phyloP scores from a whole-genome alignment of 1,140 invertebrate genomes.

The Bactericera cockerelli region DNA sequence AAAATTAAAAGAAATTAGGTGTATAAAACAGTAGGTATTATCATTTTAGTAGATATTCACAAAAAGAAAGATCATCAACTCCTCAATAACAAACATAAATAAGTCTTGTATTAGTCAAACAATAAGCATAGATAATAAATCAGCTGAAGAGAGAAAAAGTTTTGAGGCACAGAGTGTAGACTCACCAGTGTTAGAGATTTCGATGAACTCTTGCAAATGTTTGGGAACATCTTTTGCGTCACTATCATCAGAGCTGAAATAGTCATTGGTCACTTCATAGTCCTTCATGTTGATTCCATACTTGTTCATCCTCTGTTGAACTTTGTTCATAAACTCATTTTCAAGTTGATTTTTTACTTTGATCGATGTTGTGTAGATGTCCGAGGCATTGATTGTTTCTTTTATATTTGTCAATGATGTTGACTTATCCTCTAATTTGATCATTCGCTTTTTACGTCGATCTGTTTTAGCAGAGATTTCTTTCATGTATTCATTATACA shows the following conservation, averaged over 20 bases:
- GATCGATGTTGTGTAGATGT: slow-evolving; percentile 8
- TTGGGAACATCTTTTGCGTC: slow-evolving; percentile 37
- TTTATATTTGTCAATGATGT: slow-evolving; percentile 14
- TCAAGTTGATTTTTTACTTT: slow-evolving; percentile 21
- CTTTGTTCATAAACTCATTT: slow-evolving; percentile 21
- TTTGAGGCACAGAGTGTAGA: too few relatives aligned
- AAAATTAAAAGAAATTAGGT: too few relatives aligned
- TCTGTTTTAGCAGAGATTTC: slow-evolving; percentile 62
- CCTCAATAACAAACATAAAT: too few relatives aligned
- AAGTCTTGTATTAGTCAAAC: too few relatives aligned
- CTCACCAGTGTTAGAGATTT: slow-evolving; percentile 27
- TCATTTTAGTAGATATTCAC: too few relatives aligned
- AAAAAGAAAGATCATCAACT: too few relatives aligned
- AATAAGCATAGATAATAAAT: too few relatives aligned
- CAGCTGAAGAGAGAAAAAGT: too few relatives aligned
- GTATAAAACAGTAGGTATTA: too few relatives aligned
- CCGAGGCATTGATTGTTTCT: slow-evolving; percentile 11
- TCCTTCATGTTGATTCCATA: slow-evolving; percentile 31
- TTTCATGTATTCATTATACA: slow-evolving; percentile 67
- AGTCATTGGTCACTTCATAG: background rate
- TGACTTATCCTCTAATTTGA: slow-evolving; percentile 41
- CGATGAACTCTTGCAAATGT: slow-evolving; percentile 55
- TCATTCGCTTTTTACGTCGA: slow-evolving; percentile 55
- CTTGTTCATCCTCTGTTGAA: slow-evolving; percentile 35
- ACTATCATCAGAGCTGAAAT: slow-evolving; percentile 1